These are phyloP conservation scores for Eurois occulta DNA, from an alignment of 2,888 invertebrate genomes.

Conservation along the genomic window DNA sequence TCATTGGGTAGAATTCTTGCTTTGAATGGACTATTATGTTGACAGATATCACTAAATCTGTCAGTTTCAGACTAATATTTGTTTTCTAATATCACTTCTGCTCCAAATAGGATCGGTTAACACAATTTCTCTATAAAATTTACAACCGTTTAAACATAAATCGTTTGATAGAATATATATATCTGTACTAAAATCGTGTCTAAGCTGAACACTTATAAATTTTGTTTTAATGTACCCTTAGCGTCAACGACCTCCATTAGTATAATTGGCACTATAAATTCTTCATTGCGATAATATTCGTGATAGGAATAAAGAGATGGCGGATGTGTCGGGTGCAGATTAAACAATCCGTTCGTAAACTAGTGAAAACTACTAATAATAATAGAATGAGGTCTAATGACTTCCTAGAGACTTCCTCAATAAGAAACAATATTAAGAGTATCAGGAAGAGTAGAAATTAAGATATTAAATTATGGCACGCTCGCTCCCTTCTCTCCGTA, in stretches of 20 bases:
- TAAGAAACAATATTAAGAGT: constrained; percentile 50
- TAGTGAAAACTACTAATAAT: constrained; percentile 31
- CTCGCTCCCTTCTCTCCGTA: constrained; percentile 40
- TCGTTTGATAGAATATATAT: constrained; percentile 42
- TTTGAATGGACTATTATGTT: not conserved
- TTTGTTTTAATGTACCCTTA: constrained; percentile 34
- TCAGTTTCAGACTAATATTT: constrained; percentile 2
- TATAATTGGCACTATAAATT: constrained; percentile 55
- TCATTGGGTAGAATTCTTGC: not conserved
- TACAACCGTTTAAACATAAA: constrained; percentile 44
- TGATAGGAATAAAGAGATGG: constrained; percentile 60
- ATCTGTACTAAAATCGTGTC: constrained; percentile 38
- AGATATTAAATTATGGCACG: constrained; percentile 51
- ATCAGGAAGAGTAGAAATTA: constrained; percentile 60
- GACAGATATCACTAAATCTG: constrained; percentile 1
- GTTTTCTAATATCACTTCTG: constrained; percentile 23
- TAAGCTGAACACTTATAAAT: constrained; percentile 40
- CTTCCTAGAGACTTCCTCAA: constrained; percentile 53
- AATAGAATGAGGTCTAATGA: constrained; percentile 49
- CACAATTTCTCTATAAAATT: constrained; percentile 50
- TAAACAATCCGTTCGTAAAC: constrained; percentile 39
- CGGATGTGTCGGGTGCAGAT: constrained; percentile 42
- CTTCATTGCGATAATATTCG: constrained; percentile 59
- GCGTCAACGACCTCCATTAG: constrained; percentile 60
- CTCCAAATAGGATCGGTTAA: constrained; percentile 22